Conservation (phyloP, 2,113 vertebrate genomes). For the Hippocampus comes region DNA sequence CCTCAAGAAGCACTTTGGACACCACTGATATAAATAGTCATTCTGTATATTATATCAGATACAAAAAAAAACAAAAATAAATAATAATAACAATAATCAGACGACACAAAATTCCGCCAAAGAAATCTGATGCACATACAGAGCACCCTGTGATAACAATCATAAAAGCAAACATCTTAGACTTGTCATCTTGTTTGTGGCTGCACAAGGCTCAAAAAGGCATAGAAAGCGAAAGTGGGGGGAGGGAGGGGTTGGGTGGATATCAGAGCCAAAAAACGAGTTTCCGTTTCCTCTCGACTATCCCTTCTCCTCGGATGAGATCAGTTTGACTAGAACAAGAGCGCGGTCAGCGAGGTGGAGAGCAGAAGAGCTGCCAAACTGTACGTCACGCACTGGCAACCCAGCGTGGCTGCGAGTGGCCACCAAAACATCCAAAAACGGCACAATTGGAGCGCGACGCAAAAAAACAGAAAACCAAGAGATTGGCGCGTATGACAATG, state of each 20-base stretch:
- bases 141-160: slow-evolving; percentile 67
- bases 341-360: slow-evolving; percentile 78
- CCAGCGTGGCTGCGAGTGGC: slow-evolving; percentile 82
- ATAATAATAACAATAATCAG: slow-evolving; percentile 27
- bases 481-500: slow-evolving; percentile 64
- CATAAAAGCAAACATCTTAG: slow-evolving; percentile 62
- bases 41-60: slow-evolving; percentile 19
- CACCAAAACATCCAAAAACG: slow-evolving; percentile 35
- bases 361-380: slow-evolving; percentile 86
- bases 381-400: slow-evolving; percentile 81
- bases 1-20: not conserved
- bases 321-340: slow-evolving; percentile 87
- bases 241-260: slow-evolving; percentile 23
- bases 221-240: slow-evolving; percentile 62
- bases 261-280: not conserved
- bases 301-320: slow-evolving; percentile 59
- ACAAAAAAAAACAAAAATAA: slow-evolving; percentile 27
- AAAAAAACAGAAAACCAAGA: slow-evolving; percentile 22
- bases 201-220: slow-evolving; percentile 73
- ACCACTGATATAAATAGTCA: not conserved
- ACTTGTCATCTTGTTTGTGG: slow-evolving; percentile 61
- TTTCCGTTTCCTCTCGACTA: slow-evolving; percentile 32
- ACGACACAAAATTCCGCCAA: slow-evolving; percentile 40
- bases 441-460: slow-evolving; percentile 14
- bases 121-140: slow-evolving; percentile 61